These are phyloP conservation scores for Pycnonotus jocosus DNA, from an alignment of 2,113 vertebrate genomes.

Conservation along the genomic window DNA sequence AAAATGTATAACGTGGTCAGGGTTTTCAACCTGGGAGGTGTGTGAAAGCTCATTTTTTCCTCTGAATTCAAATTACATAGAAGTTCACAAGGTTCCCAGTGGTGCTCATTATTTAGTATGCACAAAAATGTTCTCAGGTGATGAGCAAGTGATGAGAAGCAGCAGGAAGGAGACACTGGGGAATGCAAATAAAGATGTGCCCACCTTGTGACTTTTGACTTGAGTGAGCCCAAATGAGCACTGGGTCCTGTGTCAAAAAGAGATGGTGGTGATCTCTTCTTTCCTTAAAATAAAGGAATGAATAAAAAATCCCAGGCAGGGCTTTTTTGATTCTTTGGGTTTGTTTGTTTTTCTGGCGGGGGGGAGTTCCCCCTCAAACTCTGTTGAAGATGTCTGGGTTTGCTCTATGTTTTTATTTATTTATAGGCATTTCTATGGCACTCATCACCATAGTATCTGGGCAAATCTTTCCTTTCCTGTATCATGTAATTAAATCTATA, in stretches of 20 bases:
- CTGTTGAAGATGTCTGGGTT: background rate
- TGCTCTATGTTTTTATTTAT: conserved; percentile 3
- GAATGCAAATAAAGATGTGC: conserved; percentile 23
- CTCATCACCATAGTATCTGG: background rate
- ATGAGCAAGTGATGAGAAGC: background rate
- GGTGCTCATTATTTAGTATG: background rate
- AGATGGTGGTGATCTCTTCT: background rate
- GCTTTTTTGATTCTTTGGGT: background rate
- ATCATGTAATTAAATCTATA: conserved; percentile 54
- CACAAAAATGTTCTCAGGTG: conserved; percentile 7
- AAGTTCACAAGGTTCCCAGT: conserved; percentile 6
- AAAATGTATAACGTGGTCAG: background rate
- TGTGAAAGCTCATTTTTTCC: background rate
- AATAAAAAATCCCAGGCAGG: background rate
- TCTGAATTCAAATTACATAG: conserved; percentile 12
- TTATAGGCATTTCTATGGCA: conserved; percentile 5
- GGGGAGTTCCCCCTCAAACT: background rate
- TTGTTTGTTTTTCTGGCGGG: background rate
- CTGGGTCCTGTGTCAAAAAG: background rate
- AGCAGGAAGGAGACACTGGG: conserved; percentile 15
- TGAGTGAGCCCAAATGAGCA: background rate
- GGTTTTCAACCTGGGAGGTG: background rate
- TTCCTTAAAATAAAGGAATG: background rate
- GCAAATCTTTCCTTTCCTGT: conserved; percentile 11
- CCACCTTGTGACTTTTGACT: background rate